Base-by-base conservation (phyloP, 1,140 invertebrate genomes). In the Pseudomyrmex flavicornis region DNA sequence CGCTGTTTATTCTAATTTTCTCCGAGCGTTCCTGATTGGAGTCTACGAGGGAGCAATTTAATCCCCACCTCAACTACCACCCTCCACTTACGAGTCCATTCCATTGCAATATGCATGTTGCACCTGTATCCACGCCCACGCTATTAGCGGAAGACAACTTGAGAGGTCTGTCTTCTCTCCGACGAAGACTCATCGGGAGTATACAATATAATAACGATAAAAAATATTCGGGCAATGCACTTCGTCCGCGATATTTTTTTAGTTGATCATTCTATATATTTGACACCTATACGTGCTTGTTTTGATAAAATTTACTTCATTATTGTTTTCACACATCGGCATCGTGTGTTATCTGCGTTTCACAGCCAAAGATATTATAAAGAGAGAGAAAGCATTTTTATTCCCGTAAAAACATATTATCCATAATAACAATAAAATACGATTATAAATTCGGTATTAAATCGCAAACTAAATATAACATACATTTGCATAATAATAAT, bases 1-100 rank as follows among this genome's bases (percentile, higher is more conserved):
- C 17, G 26, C 72, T 80, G 74, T 89, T 84, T 70, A 63, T 88
- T 86, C 62, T 82, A 83, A 86, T 88, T 89, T 74, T 15, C 83
- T 13, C 20, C 8, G 58, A 79, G 82, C 58, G 83, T 70, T 10
- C 22, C 62, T 54, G 86, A 88, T 88, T 88, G 69, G 69, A 85
- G 83, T 77, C 72, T 20, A 59, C 54, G 59, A 68, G 44, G 17
- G 48, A 35, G 50, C 85, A 62, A 83, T 77, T 74, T 80, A 82
- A 56, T 54, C 63, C 73, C 73, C 52, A 66, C 50, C 48, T 72
- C n/a, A 54, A 22, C 58, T 48, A 52, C 48, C 26, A 46, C 46
- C 20, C 73, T 50, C 82, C 74, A 66, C 74, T 79, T 75, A 82
- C 79, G 50, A 82, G 15, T 56, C 61, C 69, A 62, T 82, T 73